phyloP scores from a whole-genome alignment of 2,797 vertebrate genomes.

The Poecilia velifera region DNA sequence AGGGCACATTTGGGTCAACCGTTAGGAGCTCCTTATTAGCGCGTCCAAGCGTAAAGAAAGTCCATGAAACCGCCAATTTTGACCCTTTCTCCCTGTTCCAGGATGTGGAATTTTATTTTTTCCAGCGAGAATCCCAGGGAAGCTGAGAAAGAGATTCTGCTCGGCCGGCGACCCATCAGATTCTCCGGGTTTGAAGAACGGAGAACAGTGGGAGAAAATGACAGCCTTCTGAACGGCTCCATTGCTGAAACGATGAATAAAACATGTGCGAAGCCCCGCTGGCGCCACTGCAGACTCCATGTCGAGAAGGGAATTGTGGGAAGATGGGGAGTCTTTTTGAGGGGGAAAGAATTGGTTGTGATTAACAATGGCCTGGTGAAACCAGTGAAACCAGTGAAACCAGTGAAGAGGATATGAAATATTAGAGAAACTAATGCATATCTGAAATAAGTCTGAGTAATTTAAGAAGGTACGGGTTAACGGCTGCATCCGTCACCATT shows the following conservation, averaged over 20 bases:
- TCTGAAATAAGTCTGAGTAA: neutral
- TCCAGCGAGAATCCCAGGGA: slow-evolving; percentile 19
- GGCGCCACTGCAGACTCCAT: slow-evolving; percentile 53
- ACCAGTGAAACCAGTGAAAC: slow-evolving; percentile 50
- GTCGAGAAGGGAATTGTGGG: slow-evolving; percentile 64
- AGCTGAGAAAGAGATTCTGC: slow-evolving; percentile 31
- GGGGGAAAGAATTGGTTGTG: slow-evolving; percentile 67
- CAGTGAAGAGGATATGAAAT: slow-evolving; percentile 17
- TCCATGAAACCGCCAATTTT: neutral
- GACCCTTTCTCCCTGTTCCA: slow-evolving; percentile 20
- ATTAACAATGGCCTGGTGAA: slow-evolving; percentile 69
- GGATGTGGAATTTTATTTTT: slow-evolving; percentile 22
- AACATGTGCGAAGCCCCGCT: slow-evolving; percentile 59
- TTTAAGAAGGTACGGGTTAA: neutral
- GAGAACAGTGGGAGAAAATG: slow-evolving; percentile 45
- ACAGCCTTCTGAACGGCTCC: slow-evolving; percentile 62
- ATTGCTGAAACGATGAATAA: slow-evolving; percentile 66
- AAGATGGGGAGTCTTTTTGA: slow-evolving; percentile 49
- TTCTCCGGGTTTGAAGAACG: slow-evolving; percentile 36
- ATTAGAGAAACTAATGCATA: neutral
- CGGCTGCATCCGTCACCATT: neutral
- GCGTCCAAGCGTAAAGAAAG: neutral
- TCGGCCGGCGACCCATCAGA: slow-evolving; percentile 37
- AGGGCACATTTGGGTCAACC: slow-evolving; percentile 24
- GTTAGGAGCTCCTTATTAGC: slow-evolving; percentile 1